Evolutionary conservation across 2,113 vertebrate species (phyloP).

Genomic region (Pterocles gutturalis): DNA sequence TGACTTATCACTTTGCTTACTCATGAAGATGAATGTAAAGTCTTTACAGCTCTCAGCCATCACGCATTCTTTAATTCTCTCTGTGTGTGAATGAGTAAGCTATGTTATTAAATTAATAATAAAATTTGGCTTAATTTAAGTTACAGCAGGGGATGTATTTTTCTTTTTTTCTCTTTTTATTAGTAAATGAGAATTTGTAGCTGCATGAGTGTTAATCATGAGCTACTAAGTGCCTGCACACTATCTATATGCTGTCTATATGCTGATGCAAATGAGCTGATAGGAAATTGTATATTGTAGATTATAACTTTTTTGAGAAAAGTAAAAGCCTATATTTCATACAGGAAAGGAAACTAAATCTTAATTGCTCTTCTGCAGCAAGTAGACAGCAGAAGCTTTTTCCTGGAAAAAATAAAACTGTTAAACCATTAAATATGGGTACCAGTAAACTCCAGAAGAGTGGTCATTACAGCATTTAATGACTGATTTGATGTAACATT

Average conservation of each 20-base stretch:
- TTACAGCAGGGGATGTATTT: slow-evolving; percentile 26
- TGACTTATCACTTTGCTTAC: slow-evolving; percentile 48
- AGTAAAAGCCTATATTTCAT: neutral
- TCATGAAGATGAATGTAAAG: slow-evolving; percentile 43
- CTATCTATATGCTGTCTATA: neutral
- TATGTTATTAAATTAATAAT: slow-evolving; percentile 50
- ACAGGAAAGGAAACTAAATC: neutral
- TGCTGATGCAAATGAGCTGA: neutral
- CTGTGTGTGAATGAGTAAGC: slow-evolving; percentile 34
- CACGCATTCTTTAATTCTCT: neutral
- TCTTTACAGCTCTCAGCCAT: slow-evolving; percentile 25
- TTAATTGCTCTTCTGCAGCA: neutral
- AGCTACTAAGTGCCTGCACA: neutral
- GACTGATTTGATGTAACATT: neutral
- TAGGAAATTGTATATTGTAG: neutral
- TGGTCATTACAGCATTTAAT: neutral
- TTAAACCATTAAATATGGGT: neutral
- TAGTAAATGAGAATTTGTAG: slow-evolving; percentile 10
- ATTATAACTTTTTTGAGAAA: neutral
- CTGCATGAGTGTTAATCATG: neutral
- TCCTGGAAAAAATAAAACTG: neutral
- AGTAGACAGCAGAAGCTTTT: neutral
- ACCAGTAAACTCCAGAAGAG: neutral
- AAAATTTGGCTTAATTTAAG: slow-evolving; percentile 22
- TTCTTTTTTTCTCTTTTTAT: slow-evolving; percentile 45